Evolutionary conservation across 2,797 vertebrate genomes (phyloP).

Genomic region (Miichthys miiuy): DNA sequence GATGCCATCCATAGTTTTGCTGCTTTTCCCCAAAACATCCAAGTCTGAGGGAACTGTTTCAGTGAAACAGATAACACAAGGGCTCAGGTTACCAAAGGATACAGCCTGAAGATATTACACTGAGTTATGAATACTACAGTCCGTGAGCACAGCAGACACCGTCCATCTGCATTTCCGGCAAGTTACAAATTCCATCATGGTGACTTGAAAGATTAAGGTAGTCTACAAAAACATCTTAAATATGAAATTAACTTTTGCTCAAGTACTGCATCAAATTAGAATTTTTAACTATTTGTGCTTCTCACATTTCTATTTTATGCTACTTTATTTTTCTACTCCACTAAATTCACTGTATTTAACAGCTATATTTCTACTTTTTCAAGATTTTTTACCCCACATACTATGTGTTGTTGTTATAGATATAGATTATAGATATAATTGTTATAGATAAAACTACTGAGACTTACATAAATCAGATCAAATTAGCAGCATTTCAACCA

Average conservation of each 20-base stretch:
- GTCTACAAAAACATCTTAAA: neutral
- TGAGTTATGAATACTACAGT: neutral
- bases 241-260: neutral
- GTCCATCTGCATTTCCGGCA: neutral
- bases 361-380: neutral
- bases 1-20: slow-evolving; percentile 53
- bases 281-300: neutral
- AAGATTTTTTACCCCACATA: neutral
- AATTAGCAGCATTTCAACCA: neutral
- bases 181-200: neutral
- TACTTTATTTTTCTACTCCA: neutral
- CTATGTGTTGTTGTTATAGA: neutral
- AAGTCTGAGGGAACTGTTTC: neutral
- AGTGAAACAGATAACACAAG: neutral
- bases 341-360: neutral
- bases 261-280: neutral
- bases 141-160: neutral
- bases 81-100: neutral
- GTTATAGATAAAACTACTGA: too few species aligned
- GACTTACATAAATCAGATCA: too few species aligned
- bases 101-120: neutral
- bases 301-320: neutral
- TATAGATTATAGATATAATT: too few species aligned
- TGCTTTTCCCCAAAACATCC: slow-evolving; percentile 39
- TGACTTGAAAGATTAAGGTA: slow-evolving; percentile 3